Evolutionary conservation across 2,888 invertebrate species (phyloP).

Genomic region (Teleogryllus oceanicus): DNA sequence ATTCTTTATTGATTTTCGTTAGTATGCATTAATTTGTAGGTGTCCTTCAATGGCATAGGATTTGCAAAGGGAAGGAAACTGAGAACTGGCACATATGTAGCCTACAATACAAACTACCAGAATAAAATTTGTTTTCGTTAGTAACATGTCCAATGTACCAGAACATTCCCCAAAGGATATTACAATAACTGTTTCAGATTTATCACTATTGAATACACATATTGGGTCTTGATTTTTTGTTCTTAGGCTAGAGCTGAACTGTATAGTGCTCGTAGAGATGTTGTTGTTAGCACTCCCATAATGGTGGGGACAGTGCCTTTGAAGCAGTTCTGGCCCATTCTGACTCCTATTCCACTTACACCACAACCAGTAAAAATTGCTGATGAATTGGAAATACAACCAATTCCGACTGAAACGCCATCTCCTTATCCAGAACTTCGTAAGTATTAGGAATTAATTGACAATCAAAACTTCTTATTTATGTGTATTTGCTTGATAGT

Average conservation of each 20-base stretch:
- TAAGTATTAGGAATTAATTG: not conserved
- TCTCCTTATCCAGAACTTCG: not conserved
- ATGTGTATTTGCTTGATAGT: not conserved
- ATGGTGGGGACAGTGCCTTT: not conserved
- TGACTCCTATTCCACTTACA: not conserved
- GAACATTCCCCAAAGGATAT: too few species aligned
- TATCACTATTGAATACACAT: too few species aligned
- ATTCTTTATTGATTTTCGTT: too few species aligned
- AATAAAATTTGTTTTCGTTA: too few species aligned
- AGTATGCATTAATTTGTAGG: too few species aligned
- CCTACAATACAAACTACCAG: too few species aligned
- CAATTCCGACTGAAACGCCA: not conserved
- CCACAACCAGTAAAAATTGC: not conserved
- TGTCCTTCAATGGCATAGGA: too few species aligned
- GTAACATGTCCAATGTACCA: too few species aligned
- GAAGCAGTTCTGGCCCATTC: constrained; percentile 3
- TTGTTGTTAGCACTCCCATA: not conserved
- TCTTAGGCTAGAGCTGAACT: not conserved
- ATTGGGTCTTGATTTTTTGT: too few species aligned
- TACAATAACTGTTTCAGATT: too few species aligned
- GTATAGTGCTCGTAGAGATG: not conserved
- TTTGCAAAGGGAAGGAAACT: too few species aligned
- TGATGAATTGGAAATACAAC: not conserved
- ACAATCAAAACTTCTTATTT: not conserved
- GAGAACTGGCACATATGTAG: too few species aligned